Evolutionary conservation across 2,888 invertebrate species (phyloP), one percentile per base, ranked within the genome.

Genomic region (Hedya salicella): DNA sequence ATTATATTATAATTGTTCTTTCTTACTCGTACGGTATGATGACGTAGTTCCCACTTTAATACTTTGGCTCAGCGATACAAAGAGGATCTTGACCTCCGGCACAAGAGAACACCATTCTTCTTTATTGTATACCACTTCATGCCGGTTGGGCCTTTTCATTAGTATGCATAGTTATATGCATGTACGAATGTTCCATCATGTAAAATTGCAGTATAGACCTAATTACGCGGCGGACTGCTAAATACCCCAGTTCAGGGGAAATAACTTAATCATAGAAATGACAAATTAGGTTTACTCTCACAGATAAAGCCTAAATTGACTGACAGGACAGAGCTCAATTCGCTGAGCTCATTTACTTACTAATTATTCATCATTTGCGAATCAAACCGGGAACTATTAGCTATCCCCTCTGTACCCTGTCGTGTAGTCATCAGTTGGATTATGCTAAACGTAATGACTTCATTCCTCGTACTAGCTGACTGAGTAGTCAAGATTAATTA

Each of bases 321-420:
- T 44, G 52, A 30, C 14, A 30, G 3, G 16, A 44, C 13, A 32
- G 19, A 39, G 19, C 57, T 57, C 57, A 32, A 57, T 57, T 46
- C 44, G 32, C 32, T 19, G 44, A 46, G 44, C 46, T 57, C 44
- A 44, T 32, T 46, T 46, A 57, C 32, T 46, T 46, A n/a, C 44
- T 56, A 57, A 57, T 57, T 57, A 57, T 57, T 57, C 57, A 57
- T 57, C 32, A 44, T 46, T 57, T 57, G 44, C 57, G 32, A 57
- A 57, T 57, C 17, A 46, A 30, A 57, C 44, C 44, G 44, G 56
- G 30, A 44, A 30, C 56, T 56, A 52, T 17, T 52, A 56, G 42
- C 54, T 54, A 56, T 46, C 57, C 57, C 32, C 32, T 14, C 32
- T 16, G 46, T 32, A n/a, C 17, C 19, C 17, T 40, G 36, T 53